Evolutionary conservation across 2,888 invertebrate genomes (phyloP), one percentile per base, ranked within the genome.

Genomic region (Hirtodrosophila confusa): DNA sequence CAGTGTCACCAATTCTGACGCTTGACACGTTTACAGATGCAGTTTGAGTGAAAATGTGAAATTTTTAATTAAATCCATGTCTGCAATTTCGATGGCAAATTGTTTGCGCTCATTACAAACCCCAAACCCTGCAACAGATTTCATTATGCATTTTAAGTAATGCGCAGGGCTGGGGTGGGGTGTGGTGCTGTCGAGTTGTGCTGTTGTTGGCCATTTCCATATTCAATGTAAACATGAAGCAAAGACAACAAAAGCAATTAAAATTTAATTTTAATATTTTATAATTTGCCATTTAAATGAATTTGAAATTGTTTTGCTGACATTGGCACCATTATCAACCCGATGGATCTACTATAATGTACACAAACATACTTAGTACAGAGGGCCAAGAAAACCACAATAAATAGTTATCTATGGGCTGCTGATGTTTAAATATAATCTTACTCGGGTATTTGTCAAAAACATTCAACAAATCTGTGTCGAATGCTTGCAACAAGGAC

Each of bases 11-110:
- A 58, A 31, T 51, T 29, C 17, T 31, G 37, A 53, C 58, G 45
- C 51, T 53, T 58, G 41, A 71, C 71, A 65, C 58, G 49, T 36
- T 60, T 65, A 47, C 47, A 47, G 36, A 43, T 58, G 33, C 47
- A 39, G 27, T 58, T 65, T 37, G 36, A 36, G 49, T 31, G 53
- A 31, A 60, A 67, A 58, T 67, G 24, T 57, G 29, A 37, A 45
- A 23, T 60, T 70, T 76, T 78, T 64, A 76, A 76, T 76, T 70
- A 75, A 78, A 70, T 64, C n/a, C 45, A 51, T 66, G 56, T 78
- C 57, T 57, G 31, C 56, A 74, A 60, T 66, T 78, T 62, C 50
- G 44, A 53, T 70, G 63, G 47, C 33, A 74, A 75, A 64, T 60
- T 74, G 69, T 74, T 76, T 76, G 78, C 69, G 29, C 60, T 62